Base-by-base conservation (phyloP, 2,113 vertebrate species). In the Pygoscelis adeliae region DNA sequence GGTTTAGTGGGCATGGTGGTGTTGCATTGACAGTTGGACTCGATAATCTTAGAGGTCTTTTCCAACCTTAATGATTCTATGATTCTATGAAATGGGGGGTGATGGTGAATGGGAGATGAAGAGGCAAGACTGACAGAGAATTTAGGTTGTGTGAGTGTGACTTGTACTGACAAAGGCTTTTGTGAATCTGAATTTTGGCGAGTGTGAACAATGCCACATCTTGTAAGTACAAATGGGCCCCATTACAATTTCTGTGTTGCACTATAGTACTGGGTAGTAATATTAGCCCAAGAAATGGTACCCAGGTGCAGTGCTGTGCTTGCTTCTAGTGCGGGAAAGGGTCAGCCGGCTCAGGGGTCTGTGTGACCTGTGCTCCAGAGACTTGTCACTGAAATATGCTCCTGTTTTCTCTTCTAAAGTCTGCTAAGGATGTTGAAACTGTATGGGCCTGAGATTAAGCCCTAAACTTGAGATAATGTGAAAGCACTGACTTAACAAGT, bases 101-200 rank as follows among this genome's bases (percentile, higher is more conserved):
- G 69, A 40, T 13, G 9, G 15, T 25, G 30, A 67, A 59, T 1
- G 3, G 32, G 15, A 69, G 49, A 36, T 20, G 40, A 71, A 65
- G 32, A 55, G 38, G 6, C 9, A 49, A 77, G 50, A 36, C 11
- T 1, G 1, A 16, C 4, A 5, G 0, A 15, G 59, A 65, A 30
- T 61, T 86, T 18, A 32, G 27, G 8, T 46, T 56, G 20, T 11
- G 47, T 20, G 44, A 23, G 5, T 8, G 17, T 44, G 65, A 26
- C 26, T 67, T 66, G 22, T 40, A 4, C 15, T 16, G n/a, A 9
- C 38, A 55, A 49, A 74, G 42, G 4, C 36, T 82, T 71, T 36
- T 62, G 21, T 5, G 20, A 89, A 14, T 19, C n/a, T 32, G 34
- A 18, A 5, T 14, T 42, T 36, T 83, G 61, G 9, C 1, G 2